A percentile compares a stretch with the other conserved stretches of the same genome.
Evolutionary conservation across 2,113 vertebrate genomes (phyloP).

Genomic region (Aldabrachelys gigantea): DNA sequence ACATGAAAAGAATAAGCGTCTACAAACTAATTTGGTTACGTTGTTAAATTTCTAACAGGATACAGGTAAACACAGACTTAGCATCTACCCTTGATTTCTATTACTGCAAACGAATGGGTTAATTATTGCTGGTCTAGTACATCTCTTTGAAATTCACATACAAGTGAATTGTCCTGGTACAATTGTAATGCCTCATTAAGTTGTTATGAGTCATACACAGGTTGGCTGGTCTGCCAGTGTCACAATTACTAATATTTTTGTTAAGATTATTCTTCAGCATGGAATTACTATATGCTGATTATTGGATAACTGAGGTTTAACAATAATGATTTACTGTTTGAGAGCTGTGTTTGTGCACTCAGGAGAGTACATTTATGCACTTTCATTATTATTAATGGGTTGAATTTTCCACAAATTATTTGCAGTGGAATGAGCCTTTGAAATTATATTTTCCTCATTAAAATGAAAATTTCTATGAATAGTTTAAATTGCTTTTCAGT

Average conservation of each 20-base stretch:
- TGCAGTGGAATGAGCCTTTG: background rate
- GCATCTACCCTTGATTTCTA: background rate
- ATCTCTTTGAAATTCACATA: background rate
- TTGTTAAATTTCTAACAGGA: background rate
- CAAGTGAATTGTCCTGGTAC: background rate
- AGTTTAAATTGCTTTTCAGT: background rate
- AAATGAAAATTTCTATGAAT: accelerated
- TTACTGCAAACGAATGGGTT: background rate
- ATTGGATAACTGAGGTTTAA: background rate
- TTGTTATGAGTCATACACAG: background rate
- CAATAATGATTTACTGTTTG: background rate
- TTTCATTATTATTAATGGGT: background rate
- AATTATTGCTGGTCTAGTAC: background rate
- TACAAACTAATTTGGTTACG: background rate
- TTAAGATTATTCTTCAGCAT: background rate
- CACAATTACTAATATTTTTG: background rate
- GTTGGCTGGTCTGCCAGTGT: background rate
- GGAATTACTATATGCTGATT: background rate
- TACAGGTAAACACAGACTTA: background rate
- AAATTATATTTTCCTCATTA: background rate
- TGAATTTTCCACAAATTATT: background rate
- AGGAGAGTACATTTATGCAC: background rate
- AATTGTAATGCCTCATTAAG: background rate
- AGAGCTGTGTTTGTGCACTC: background rate
- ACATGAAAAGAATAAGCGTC: background rate